A percentile compares a stretch with the other conserved stretches of the same genome.
These are phyloP conservation scores for Cairina moschata DNA, from an alignment of 2,113 vertebrate genomes.

Conservation along the genomic window DNA sequence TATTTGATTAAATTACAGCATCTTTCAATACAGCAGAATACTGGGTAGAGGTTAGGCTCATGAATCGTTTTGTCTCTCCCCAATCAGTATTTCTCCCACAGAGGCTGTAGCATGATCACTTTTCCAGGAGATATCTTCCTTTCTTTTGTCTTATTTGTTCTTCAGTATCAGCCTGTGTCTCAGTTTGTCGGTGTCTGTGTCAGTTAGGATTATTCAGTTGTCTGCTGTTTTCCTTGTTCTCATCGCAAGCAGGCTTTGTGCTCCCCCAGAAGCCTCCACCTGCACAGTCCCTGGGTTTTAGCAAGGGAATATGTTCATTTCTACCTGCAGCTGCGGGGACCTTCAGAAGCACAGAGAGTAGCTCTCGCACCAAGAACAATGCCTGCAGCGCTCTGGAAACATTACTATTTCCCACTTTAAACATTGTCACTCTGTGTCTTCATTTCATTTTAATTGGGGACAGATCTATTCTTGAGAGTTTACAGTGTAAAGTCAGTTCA, in stretches of 20 bases:
- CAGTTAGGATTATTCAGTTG: conserved; percentile 9
- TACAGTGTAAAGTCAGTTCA: conserved; percentile 38
- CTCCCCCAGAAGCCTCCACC: conserved; percentile 32
- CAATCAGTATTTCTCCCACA: not conserved
- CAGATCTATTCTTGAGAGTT: conserved; percentile 47
- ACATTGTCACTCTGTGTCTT: conserved; percentile 49
- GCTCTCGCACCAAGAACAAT: not conserved
- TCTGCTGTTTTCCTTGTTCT: not conserved
- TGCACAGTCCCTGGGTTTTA: not conserved
- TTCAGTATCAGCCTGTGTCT: conserved; percentile 43
- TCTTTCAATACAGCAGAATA: not conserved
- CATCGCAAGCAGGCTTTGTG: not conserved
- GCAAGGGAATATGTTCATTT: not conserved
- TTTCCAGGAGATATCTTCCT: not conserved
- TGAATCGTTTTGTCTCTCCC: not conserved
- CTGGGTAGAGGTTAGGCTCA: not conserved
- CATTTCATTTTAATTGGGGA: conserved; percentile 62
- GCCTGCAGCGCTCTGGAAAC: conserved; percentile 58
- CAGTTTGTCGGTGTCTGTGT: not conserved
- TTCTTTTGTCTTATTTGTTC: not conserved
- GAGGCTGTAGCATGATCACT: not conserved
- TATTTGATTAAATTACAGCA: not conserved
- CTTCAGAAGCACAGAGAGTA: not conserved
- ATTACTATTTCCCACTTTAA: conserved; percentile 54
- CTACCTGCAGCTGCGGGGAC: conserved; percentile 29